Evolutionary conservation across 2,888 invertebrate genomes (phyloP).

Genomic region (Eurytoma californica): DNA sequence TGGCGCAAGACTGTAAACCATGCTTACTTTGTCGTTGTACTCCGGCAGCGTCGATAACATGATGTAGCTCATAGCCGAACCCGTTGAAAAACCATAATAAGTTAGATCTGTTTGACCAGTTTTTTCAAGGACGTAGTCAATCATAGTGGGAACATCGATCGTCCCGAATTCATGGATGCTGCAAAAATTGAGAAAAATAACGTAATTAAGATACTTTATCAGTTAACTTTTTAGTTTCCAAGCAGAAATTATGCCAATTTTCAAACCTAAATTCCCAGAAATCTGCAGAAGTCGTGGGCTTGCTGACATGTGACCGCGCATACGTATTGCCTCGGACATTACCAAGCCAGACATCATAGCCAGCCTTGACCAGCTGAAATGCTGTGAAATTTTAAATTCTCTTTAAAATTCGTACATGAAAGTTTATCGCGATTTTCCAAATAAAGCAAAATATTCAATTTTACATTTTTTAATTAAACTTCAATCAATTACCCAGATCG

Average conservation of each 20-base stretch:
- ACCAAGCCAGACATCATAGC: constrained; percentile 80
- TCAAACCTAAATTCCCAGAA: too few relatives aligned
- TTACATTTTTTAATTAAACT: constrained; percentile 58
- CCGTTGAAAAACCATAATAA: constrained; percentile 95
- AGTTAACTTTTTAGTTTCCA: too few relatives aligned
- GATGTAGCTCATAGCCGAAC: constrained; percentile 84
- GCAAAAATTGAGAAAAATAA: neutral
- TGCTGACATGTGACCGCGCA: too few relatives aligned
- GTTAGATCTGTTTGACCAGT: constrained; percentile 77
- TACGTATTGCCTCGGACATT: constrained; percentile 76
- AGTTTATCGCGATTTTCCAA: too few relatives aligned
- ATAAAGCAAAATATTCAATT: too few relatives aligned
- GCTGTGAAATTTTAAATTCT: too few relatives aligned
- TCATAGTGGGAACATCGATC: constrained; percentile 89
- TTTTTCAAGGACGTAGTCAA: constrained; percentile 81
- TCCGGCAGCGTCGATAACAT: constrained; percentile 82
- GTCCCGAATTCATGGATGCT: constrained; percentile 92
- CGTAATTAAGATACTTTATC: too few relatives aligned
- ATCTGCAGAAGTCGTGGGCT: too few relatives aligned
- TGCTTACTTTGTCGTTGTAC: constrained; percentile 81
- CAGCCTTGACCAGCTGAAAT: constrained; percentile 76
- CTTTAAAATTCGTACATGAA: too few relatives aligned
- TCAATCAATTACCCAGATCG: constrained; percentile 60
- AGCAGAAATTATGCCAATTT: too few relatives aligned
- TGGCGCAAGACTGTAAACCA: constrained; percentile 75